Evolutionary conservation across 2,113 vertebrate genomes (phyloP), one percentile per base, ranked within the genome.

Genomic region (Panthera uncia): DNA sequence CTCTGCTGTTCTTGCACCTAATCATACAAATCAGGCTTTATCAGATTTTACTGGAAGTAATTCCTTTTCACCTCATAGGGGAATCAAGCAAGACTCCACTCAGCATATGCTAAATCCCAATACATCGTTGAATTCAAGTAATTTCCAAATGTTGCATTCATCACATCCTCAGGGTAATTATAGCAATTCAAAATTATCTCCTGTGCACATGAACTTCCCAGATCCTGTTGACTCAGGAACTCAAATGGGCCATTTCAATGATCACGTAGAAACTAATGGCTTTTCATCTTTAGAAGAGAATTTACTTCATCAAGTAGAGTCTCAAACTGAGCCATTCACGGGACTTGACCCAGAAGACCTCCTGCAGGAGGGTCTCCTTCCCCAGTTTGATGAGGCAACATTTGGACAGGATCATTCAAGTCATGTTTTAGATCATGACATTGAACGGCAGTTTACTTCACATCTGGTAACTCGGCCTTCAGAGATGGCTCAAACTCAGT

Each of bases 321-420:
- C 99, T 97, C 99, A 99, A 19, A 98, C 96, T 74, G 99, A 99
- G 97, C 99, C 99, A 7, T 99, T 99, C 97, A 99, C 99, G 66
- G 99, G 98, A 91, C 99, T 99, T 94, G 99, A 99, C 87, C 99
- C 99, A 0, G 99, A 99, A 66, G 99, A 99, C 97, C 99, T 99
- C 74, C 98, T 99, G 95, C 99, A 99, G 85, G 99, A 99, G 97
- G 99, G 99, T 87, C 99, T 99, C 7, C 98, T 99, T 94, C 99
- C 99, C 6, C 99, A 99, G 91, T 99, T 99, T 1, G 99, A 99
- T 91, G 99, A 99, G 68, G 98, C 99, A 85, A 98, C 99, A 0
- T 99, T 99, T 97, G 99, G 99, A 98, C 99, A 99, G 94, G 99
- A 99, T 91, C 98, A 98, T 97, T 98, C 99, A 94, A 98, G 98